Evolutionary conservation across 1,140 invertebrate genomes (phyloP).

Genomic region (Brachionus rubens): DNA sequence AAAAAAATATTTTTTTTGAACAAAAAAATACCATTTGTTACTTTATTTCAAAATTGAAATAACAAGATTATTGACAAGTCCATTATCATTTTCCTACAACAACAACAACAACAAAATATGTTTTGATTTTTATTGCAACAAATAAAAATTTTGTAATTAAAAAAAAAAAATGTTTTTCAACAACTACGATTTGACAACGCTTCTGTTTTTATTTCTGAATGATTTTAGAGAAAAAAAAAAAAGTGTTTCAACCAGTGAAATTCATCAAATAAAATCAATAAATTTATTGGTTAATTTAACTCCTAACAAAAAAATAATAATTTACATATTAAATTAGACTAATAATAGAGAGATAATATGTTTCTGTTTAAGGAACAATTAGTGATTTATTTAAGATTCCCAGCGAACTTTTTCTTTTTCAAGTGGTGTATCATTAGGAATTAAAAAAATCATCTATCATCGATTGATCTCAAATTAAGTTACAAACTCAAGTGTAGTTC

Average conservation of each 20-base stretch:
- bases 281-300: slow-evolving; percentile 34
- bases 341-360: slow-evolving; percentile 9
- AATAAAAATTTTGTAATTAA: slow-evolving; percentile 3
- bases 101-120: neutral
- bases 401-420: neutral
- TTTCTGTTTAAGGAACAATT: neutral
- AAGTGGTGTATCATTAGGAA: slow-evolving; percentile 34
- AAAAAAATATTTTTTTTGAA: neutral
- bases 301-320: neutral
- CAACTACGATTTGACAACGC: neutral
- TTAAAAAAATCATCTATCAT: slow-evolving; percentile 12
- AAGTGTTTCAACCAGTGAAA: slow-evolving; percentile 40
- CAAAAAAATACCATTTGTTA: neutral
- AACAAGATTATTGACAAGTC: slow-evolving; percentile 45
- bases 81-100: slow-evolving; percentile 14
- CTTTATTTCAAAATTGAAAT: neutral
- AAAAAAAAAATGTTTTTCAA: neutral
- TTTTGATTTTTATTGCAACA: neutral
- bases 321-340: slow-evolving; percentile 35
- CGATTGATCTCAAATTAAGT: slow-evolving; percentile 17
- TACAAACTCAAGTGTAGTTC: slow-evolving; percentile 30
- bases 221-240: neutral
- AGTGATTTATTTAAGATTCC: slow-evolving; percentile 21
- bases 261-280: neutral
- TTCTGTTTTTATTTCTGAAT: slow-evolving; percentile 16